Conservation (phyloP, 2,888 invertebrate species). For the Apodemia duryi region DNA sequence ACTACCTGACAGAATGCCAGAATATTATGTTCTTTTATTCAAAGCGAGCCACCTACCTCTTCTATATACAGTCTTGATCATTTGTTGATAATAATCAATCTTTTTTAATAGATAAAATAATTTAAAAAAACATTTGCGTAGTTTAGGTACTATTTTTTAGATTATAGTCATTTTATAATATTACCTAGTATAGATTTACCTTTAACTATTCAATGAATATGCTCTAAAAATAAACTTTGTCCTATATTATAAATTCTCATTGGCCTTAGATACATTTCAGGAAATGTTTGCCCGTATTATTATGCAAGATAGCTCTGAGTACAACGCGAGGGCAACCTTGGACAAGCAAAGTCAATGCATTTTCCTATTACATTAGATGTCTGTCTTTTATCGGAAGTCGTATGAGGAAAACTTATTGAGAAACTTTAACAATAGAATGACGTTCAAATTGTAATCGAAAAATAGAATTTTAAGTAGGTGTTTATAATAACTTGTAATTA, state of each 20-base stretch:
- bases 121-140: no score
- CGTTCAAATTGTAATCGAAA: neutral
- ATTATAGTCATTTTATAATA: neutral
- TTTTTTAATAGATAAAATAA: no score
- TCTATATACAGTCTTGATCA: no score
- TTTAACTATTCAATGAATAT: neutral
- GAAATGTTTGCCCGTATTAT: slow-evolving; percentile 11
- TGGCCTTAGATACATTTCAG: slow-evolving; percentile 13
- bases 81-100: no score
- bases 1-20: no score
- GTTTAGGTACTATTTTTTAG: no score
- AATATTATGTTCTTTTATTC: no score
- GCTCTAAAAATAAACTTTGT: neutral
- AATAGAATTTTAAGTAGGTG: no score
- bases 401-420: slow-evolving; percentile 7
- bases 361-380: slow-evolving; percentile 14
- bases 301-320: slow-evolving; percentile 8
- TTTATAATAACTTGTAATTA: no score
- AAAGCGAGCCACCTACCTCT: no score
- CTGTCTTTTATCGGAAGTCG: slow-evolving; percentile 6
- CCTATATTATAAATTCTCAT: slow-evolving; percentile 4
- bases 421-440: slow-evolving; percentile 9
- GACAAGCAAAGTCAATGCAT: slow-evolving; percentile 11
- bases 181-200: neutral
- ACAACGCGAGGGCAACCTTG: slow-evolving; percentile 9